These are phyloP conservation scores for Vanessa atalanta DNA, from an alignment of 1,140 invertebrate species.

Conservation along the genomic window DNA sequence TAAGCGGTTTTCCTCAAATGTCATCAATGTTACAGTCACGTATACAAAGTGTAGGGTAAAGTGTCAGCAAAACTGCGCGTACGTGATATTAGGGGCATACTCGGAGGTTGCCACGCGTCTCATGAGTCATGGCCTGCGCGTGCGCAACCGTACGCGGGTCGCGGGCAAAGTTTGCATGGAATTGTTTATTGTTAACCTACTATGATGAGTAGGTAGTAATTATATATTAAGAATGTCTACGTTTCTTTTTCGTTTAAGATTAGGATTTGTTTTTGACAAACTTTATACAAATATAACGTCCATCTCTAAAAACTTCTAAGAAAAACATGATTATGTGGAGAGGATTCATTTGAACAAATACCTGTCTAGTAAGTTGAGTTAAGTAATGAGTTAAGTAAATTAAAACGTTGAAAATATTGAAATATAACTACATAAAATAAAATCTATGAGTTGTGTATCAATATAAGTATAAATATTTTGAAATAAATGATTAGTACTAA, in stretches of 20 bases:
- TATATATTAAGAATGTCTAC: background rate
- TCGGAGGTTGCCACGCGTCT: constrained; percentile 32
- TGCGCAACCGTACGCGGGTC: constrained; percentile 16
- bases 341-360: too few relatives aligned
- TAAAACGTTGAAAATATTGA: too few relatives aligned
- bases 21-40: constrained; percentile 33
- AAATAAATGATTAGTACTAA: too few relatives aligned
- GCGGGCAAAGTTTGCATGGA: background rate
- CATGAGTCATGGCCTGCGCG: constrained; percentile 35
- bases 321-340: too few relatives aligned
- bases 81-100: constrained; percentile 38
- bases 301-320: too few relatives aligned
- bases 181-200: constrained; percentile 10
- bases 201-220: background rate
- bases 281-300: too few relatives aligned
- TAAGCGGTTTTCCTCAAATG: constrained; percentile 43
- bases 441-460: too few relatives aligned
- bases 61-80: constrained; percentile 38
- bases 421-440: too few relatives aligned
- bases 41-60: constrained; percentile 41
- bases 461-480: too few relatives aligned
- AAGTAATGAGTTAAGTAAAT: too few relatives aligned
- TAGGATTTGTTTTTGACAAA: background rate
- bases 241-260: background rate
- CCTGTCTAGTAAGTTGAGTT: too few relatives aligned